Evolutionary conservation across 2,888 invertebrate species (phyloP).

Genomic region (Cotesia congregata): DNA sequence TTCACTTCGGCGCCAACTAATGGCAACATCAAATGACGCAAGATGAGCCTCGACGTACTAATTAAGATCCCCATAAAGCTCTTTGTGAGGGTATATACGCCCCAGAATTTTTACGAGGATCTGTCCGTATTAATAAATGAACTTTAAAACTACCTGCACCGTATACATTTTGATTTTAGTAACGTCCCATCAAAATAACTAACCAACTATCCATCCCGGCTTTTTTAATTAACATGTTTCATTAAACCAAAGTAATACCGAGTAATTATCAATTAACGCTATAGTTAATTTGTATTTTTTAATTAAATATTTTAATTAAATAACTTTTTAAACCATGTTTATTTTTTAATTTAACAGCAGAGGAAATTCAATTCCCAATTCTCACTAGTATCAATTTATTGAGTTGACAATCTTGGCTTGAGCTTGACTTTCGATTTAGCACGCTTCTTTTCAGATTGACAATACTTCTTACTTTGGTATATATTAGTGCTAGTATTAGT

Average conservation of each 20-base stretch:
- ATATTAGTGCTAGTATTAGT: neutral
- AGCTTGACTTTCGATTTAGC: constrained; percentile 27
- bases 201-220: too few species aligned
- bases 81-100: constrained; percentile 33
- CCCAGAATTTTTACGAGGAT: constrained; percentile 54
- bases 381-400: constrained; percentile 7
- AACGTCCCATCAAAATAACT: too few species aligned
- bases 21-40: constrained; percentile 47
- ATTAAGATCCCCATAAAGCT: constrained; percentile 55
- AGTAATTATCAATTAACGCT: neutral
- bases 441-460: constrained; percentile 25
- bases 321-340: constrained; percentile 2
- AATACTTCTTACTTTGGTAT: constrained; percentile 30
- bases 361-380: constrained; percentile 5
- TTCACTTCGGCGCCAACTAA: constrained; percentile 30
- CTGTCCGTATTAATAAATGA: constrained; percentile 64
- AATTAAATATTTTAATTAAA: neutral
- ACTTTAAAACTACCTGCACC: constrained; percentile 50
- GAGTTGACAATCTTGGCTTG: constrained; percentile 20
- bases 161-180: too few species aligned
- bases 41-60: constrained; percentile 49
- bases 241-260: neutral
- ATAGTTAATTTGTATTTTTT: neutral
- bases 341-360: neutral
- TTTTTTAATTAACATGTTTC: neutral